Evolutionary conservation across 2,888 invertebrate genomes (phyloP).

Genomic region (Mechanitis messenoides): DNA sequence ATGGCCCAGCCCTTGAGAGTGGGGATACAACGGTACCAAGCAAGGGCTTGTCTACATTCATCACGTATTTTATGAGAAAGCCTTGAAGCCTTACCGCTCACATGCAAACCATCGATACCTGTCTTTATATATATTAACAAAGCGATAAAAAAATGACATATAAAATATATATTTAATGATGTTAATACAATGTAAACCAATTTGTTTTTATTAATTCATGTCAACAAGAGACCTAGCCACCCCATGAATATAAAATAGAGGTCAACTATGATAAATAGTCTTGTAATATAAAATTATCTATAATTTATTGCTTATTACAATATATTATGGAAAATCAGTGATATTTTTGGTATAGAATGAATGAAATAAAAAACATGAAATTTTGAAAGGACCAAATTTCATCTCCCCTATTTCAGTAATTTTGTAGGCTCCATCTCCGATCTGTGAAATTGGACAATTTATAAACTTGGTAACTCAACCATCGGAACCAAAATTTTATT

Average conservation of each 20-base stretch:
- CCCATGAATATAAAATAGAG: too few species aligned
- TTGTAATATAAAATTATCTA: too few species aligned
- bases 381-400: constrained; percentile 22
- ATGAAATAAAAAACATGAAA: too few species aligned
- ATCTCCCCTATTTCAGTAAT: constrained; percentile 23
- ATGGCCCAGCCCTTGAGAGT: constrained; percentile 60
- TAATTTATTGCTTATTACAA: too few species aligned
- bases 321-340: too few species aligned
- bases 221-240: too few species aligned
- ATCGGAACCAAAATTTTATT: constrained; percentile 51
- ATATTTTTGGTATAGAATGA: too few species aligned
- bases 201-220: too few species aligned
- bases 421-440: constrained; percentile 37
- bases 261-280: too few species aligned
- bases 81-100: constrained; percentile 63
- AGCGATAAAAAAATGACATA: too few species aligned
- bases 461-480: constrained; percentile 41
- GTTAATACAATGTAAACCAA: too few species aligned
- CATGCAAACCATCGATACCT: constrained; percentile 56
- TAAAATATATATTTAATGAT: too few species aligned
- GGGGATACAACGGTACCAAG: constrained; percentile 67
- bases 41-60: constrained; percentile 69
- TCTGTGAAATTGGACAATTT: constrained; percentile 55
- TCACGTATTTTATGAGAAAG: constrained; percentile 71
- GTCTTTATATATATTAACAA: constrained; percentile 23